These are phyloP conservation scores for Melangyna quadrimaculata DNA, from an alignment of 2,888 invertebrate genomes.

Conservation along the genomic window DNA sequence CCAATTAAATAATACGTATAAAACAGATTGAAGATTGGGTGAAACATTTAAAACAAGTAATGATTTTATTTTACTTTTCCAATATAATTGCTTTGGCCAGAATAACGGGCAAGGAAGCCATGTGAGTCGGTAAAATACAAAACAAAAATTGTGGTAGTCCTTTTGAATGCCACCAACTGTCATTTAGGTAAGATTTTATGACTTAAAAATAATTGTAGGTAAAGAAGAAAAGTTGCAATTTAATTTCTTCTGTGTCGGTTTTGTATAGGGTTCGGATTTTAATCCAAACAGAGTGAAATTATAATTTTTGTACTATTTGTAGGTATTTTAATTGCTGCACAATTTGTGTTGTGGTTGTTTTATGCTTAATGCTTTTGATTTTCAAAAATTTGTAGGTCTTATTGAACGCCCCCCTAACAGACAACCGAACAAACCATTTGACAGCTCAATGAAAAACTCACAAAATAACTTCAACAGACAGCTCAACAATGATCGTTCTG, in stretches of 20 bases:
- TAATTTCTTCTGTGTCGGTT: neutral
- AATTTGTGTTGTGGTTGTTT: too few species aligned
- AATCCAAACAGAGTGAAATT: neutral
- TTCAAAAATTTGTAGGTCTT: too few species aligned
- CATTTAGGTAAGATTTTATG: neutral
- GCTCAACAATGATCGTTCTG: too few species aligned
- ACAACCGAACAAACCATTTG: too few species aligned
- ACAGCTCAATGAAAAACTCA: too few species aligned
- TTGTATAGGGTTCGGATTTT: neutral
- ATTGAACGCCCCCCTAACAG: too few species aligned
- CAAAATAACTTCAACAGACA: too few species aligned
- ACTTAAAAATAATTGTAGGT: neutral
- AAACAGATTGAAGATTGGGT: neutral
- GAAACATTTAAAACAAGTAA: neutral
- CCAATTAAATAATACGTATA: neutral
- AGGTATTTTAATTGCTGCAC: too few species aligned
- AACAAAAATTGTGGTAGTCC: neutral
- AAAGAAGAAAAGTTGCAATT: neutral
- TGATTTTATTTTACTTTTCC: slow-evolving; percentile 15
- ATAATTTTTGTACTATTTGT: too few species aligned
- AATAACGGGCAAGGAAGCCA: neutral
- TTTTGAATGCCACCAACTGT: neutral
- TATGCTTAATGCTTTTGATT: too few species aligned
- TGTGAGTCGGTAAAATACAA: slow-evolving; percentile 27
- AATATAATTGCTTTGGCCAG: slow-evolving; percentile 7